Evolutionary conservation across 2,888 invertebrate genomes (phyloP).

Genomic region (Sipha maydis): DNA sequence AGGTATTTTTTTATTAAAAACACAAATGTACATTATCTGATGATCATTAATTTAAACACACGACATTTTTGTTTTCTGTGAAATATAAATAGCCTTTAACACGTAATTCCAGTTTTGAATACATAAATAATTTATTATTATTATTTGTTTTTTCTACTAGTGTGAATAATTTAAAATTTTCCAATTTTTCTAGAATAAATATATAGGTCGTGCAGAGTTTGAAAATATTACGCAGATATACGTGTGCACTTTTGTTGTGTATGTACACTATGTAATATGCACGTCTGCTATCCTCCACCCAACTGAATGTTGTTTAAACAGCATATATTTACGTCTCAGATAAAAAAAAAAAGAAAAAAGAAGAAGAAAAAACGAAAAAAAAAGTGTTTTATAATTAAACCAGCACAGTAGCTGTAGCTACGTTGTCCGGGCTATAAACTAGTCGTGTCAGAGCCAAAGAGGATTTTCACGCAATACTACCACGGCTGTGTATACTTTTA

Average conservation of each 20-base stretch:
- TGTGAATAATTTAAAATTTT: too few relatives aligned
- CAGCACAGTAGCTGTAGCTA: neutral
- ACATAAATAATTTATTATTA: too few relatives aligned
- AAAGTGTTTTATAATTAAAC: slow-evolving; percentile 52
- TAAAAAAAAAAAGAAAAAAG: neutral
- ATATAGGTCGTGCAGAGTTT: neutral
- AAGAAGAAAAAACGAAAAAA: neutral
- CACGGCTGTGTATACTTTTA: slow-evolving; percentile 18
- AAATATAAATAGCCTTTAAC: too few relatives aligned
- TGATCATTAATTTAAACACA: too few relatives aligned
- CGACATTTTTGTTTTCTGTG: too few relatives aligned
- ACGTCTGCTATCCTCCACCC: neutral
- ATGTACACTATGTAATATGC: neutral
- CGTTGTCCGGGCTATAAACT: slow-evolving; percentile 19
- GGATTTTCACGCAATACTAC: neutral
- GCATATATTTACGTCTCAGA: neutral
- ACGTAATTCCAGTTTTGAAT: too few relatives aligned
- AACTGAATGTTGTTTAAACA: neutral
- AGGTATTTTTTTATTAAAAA: too few relatives aligned
- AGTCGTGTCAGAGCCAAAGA: neutral
- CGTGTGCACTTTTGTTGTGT: neutral
- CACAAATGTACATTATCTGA: too few relatives aligned
- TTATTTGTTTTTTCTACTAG: too few relatives aligned
- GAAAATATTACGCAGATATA: neutral
- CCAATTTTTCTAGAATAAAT: too few relatives aligned